Evolutionary conservation across 2,797 vertebrate species (phyloP), one percentile per base, ranked within the genome.

Genomic region (Balearica regulorum): DNA sequence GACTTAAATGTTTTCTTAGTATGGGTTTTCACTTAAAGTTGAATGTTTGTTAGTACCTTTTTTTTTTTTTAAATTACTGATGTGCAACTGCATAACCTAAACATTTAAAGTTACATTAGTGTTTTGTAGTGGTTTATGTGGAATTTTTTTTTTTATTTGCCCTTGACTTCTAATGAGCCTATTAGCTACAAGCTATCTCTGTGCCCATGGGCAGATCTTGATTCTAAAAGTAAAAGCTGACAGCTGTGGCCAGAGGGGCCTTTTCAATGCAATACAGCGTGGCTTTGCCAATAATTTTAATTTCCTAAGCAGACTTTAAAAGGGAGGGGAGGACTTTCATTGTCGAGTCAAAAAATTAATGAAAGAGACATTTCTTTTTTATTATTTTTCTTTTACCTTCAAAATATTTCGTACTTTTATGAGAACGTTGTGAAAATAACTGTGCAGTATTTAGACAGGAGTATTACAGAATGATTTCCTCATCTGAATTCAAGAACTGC

Each of bases 121-220:
- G 11, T 96, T 97, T 97, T n/a, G 24, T 94, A 9, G 44, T 94
- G 88, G 73, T 96, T 97, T 96, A 82, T 84, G 69, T 95, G 89
- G 80, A 41, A 41, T 93, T 88, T 2, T 77, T 80, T 90, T 94
- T 93, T 94, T 68, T 79, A 53, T 97, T 98, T 98, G 98, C 96
- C 98, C 98, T 98, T 99, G 98, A 97, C 96, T 97, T 98, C 93
- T 98, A 98, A 98, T 98, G 97, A 98, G 97, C 96, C 97, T 98
- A 37, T 97, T 98, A 97, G 96, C 95, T 97, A 86, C 96, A 94
- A 97, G 93, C 89, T 96, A 92, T 98, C 91, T 92, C 58, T 58
- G 37, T 94, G 93, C 78, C 95, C 70, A 48, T 97, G 94, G 94
- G 95, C 81, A 96, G 90, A 93, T 96, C 90, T 89, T 66, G 58